phyloP scores from a whole-genome alignment of 2,888 invertebrate genomes.

The Myopa testacea region DNA sequence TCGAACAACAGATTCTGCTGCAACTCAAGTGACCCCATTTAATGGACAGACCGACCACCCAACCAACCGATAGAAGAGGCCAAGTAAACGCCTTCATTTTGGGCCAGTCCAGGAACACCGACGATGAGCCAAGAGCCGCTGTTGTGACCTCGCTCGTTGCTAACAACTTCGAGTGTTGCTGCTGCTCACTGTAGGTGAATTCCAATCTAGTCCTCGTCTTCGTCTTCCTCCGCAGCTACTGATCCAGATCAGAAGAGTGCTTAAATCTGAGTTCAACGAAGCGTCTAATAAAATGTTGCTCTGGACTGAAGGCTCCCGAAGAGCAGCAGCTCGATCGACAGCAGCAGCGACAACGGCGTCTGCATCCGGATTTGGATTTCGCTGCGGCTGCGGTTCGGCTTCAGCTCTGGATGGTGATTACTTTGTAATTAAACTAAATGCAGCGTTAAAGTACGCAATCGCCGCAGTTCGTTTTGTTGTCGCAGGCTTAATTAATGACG shows the following conservation, averaged over 20 bases:
- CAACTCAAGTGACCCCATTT: too few relatives aligned
- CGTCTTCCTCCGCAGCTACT: too few relatives aligned
- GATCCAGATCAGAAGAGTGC: too few relatives aligned
- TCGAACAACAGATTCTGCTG: too few relatives aligned
- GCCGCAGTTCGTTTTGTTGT: slow-evolving; percentile 14
- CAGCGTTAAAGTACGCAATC: slow-evolving; percentile 17
- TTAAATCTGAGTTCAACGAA: not conserved
- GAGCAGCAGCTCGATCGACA: not conserved
- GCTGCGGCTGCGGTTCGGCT: not conserved
- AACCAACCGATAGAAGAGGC: too few relatives aligned
- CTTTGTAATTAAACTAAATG: slow-evolving; percentile 36
- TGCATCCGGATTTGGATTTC: not conserved
- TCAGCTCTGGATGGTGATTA: slow-evolving; percentile 22
- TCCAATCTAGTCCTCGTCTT: too few relatives aligned
- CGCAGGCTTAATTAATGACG: slow-evolving; percentile 17
- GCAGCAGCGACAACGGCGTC: not conserved
- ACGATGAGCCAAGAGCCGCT: too few relatives aligned
- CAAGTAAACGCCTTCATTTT: too few relatives aligned
- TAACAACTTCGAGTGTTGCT: not conserved
- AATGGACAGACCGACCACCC: too few relatives aligned
- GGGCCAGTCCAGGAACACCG: too few relatives aligned
- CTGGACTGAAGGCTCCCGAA: not conserved
- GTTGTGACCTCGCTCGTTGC: not conserved
- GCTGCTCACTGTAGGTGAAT: not conserved
- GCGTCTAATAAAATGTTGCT: too few relatives aligned